Conservation (phyloP, 2,113 vertebrate genomes). For the Fregata magnificens region DNA sequence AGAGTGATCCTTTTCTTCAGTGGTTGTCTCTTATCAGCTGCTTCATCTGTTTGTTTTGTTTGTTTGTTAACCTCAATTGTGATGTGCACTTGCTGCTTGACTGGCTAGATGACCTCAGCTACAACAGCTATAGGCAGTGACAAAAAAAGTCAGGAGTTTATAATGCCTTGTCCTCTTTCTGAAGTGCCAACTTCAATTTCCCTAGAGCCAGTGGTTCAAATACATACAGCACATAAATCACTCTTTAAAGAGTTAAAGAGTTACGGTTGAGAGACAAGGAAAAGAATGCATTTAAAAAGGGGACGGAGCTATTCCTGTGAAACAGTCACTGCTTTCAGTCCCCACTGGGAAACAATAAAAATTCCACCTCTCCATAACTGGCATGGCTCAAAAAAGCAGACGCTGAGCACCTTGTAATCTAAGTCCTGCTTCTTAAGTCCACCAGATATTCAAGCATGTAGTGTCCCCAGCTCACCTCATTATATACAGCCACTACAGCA, state of each 20-base stretch:
- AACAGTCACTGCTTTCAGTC: not conserved
- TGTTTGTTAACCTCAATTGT: not conserved
- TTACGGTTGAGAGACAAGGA: not conserved
- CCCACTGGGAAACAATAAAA: not conserved
- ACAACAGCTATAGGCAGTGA: not conserved
- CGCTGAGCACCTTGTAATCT: not conserved
- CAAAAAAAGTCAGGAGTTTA: not conserved
- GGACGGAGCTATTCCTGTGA: not conserved
- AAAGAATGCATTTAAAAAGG: not conserved
- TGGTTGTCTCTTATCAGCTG: not conserved
- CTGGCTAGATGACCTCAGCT: not conserved
- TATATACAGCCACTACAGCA: not conserved
- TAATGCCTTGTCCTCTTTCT: not conserved
- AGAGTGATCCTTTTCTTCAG: not conserved
- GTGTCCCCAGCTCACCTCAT: not conserved
- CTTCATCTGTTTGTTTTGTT: not conserved
- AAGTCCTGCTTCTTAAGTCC: not conserved
- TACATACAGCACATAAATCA: not conserved
- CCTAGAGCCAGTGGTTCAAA: not conserved
- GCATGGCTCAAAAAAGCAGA: not conserved
- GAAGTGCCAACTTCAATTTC: slow-evolving; percentile 28
- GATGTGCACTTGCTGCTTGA: slow-evolving; percentile 14
- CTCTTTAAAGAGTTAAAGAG: not conserved
- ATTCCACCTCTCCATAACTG: not conserved
- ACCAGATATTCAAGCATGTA: not conserved